Base-by-base conservation (phyloP, 2,113 vertebrate genomes). In the Poeciliopsis occidentalis region DNA sequence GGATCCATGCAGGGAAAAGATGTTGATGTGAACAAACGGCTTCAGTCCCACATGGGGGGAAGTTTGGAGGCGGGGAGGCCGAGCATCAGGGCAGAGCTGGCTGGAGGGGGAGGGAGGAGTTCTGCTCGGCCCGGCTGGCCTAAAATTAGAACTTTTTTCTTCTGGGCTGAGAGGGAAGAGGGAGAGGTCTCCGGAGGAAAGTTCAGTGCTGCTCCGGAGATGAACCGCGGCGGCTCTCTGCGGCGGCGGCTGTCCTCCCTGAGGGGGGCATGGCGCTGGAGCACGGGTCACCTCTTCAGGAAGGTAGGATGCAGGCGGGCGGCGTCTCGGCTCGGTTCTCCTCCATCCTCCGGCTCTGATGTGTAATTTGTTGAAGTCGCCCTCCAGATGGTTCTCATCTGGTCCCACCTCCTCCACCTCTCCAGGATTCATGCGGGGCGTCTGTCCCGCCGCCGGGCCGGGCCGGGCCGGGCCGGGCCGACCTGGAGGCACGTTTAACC, bases 381-480 rank as follows among this genome's bases (percentile, higher is more conserved):
- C 82, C 74, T 88, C 87, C 95, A 95, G 93, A 93, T 95, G 95
- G 91, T 95, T 95, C 93, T 94, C 93, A 95, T 95, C 93, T 94
- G 61, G 73, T 78, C 78, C 73, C 76, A 69, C 69, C 78, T 71
- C 71, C 73, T 44, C 79, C 78, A 60, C 27, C 51, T 57, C 51
- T 66, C 73, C 31, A 62, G 60, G 67, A 71, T 73, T 39, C 2
- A 5, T 54, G 63, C 32, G 60, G 26, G 26, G 76, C 17, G 64
- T 47, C 27, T 64, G 41, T 24, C 11, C 12, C 37, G 27, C 30
- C 30, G 27, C 27, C 27, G 27, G 27, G 27, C 27, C 27, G 27
- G 27, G 27, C 27, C 27, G 27, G 27, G 27, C 29, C 51, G 27
- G 78, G 34, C n/a, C 17, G 37, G 31, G 8, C 19, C 51, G 27